A percentile compares a stretch with the other conserved stretches of the same genome.
These are phyloP conservation scores for Synchiropus splendidus DNA, from an alignment of 2,113 vertebrate genomes.

Conservation along the genomic window DNA sequence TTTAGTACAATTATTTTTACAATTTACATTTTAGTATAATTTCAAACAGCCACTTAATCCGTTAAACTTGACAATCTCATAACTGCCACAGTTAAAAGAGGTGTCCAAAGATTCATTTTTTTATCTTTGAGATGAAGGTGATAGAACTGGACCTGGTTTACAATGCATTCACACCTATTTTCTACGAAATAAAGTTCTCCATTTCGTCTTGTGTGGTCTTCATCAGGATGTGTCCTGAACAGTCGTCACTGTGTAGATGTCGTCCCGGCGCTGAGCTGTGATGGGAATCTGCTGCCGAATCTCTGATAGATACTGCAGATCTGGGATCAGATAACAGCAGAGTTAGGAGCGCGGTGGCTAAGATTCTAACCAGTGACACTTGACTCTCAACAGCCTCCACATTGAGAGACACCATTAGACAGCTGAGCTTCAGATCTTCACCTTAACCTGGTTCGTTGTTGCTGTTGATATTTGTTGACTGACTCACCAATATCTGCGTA, in stretches of 20 bases:
- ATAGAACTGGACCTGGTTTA: no score
- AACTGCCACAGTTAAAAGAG: no score
- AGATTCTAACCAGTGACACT: neutral
- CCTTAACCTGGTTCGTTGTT: no score
- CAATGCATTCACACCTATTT: neutral
- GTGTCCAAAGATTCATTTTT: no score
- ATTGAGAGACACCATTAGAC: no score
- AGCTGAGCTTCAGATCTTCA: no score
- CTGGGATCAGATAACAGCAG: conserved; percentile 48
- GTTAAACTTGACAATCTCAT: no score
- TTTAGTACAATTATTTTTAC: no score
- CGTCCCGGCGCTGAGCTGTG: conserved; percentile 75
- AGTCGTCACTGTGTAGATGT: conserved; percentile 73
- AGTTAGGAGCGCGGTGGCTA: neutral
- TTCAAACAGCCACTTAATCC: no score
- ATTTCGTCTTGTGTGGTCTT: neutral
- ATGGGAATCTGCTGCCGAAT: conserved; percentile 89
- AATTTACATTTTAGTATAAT: no score
- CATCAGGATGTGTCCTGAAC: conserved; percentile 30
- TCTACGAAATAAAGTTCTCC: neutral
- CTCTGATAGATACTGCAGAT: conserved; percentile 83
- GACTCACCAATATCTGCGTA: conserved; percentile 88
- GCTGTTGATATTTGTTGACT: neutral
- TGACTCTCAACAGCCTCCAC: no score
- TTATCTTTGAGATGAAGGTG: no score